Evolutionary conservation across 2,113 vertebrate genomes (phyloP), one percentile per base, ranked within the genome.

Genomic region (Gavia stellata): DNA sequence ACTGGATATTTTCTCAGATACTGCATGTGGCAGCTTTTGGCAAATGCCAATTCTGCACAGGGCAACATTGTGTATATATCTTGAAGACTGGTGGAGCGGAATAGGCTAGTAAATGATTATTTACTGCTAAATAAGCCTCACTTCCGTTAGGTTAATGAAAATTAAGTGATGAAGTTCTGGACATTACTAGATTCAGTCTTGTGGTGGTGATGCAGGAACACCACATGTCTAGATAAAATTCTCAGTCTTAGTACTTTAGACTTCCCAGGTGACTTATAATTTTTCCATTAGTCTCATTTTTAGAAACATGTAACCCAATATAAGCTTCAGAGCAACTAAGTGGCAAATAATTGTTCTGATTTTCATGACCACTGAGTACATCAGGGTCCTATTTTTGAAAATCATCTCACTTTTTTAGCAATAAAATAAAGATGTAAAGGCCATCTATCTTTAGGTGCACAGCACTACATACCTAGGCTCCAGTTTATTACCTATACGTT

Each of bases 351-450:
- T n/a, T 86, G 75, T 28, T 74, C 45, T 74, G 67, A 71, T 81
- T 91, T 94, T 66, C 23, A 45, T 55, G 55, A 86, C 19, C 38
- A 63, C 59, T 55, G n/a, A 42, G 23, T 70, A 62, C 62, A 68
- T 40, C 74, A 86, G 31, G 10, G 21, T 88, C 44, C 53, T 80
- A 34, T 53, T 94, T 92, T 94, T 94, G 29, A 92, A 83, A 78
- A 88, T 62, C 12, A 33, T 81, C 28, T 88, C 49, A 86, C 12
- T 78, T 90, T 65, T n/a, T 72, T 53, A 82, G 18, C 20, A 77
- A 59, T 81, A 77, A 91, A 78, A 86, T 90, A 56, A 91, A 87
- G 21, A 62, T 10, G 45, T 36, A 62, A 89, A 75, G 10, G 65
- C 1, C 8, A 61, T 52, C 36, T 82, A 12, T 49, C n/a, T 81